These are phyloP conservation scores for Agrotis puta DNA, from an alignment of 2,888 invertebrate genomes.

Conservation along the genomic window DNA sequence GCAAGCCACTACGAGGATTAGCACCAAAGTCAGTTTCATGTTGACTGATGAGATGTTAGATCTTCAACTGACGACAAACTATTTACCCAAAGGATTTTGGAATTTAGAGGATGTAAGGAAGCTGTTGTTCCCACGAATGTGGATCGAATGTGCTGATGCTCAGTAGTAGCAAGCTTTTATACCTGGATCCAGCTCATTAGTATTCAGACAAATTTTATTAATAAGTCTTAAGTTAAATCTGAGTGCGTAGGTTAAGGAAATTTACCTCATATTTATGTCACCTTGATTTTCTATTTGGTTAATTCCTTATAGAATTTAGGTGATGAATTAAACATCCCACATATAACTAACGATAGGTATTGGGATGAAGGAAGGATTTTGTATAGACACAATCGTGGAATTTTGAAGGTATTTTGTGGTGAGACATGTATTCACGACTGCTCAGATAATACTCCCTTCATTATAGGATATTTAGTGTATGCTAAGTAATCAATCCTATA, in stretches of 20 bases:
- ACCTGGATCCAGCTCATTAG: conserved; percentile 35
- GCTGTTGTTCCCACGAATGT: conserved; percentile 6
- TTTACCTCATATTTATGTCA: conserved; percentile 16
- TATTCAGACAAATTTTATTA: conserved; percentile 47
- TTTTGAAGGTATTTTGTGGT: too few relatives aligned
- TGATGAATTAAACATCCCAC: not conserved
- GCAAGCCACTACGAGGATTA: conserved; percentile 28
- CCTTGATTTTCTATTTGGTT: conserved; percentile 33
- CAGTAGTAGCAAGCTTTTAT: conserved; percentile 35
- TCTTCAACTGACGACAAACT: conserved; percentile 1
- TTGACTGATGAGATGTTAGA: conserved; percentile 4
- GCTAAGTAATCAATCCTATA: too few relatives aligned
- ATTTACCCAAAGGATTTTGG: not conserved
- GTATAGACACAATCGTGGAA: too few relatives aligned
- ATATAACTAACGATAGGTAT: too few relatives aligned
- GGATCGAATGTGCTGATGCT: conserved; percentile 29
- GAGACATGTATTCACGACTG: too few relatives aligned
- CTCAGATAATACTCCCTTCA: too few relatives aligned
- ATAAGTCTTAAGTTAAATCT: conserved; percentile 13
- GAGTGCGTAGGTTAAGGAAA: conserved; percentile 30
- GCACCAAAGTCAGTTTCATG: conserved; percentile 45
- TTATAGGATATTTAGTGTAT: too few relatives aligned
- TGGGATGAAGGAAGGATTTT: not conserved
- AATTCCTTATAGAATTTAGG: conserved; percentile 13
- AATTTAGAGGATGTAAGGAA: conserved; percentile 8